Evolutionary conservation across 2,888 invertebrate genomes (phyloP), one percentile per base, ranked within the genome.

Genomic region (Oscheius sp.): DNA sequence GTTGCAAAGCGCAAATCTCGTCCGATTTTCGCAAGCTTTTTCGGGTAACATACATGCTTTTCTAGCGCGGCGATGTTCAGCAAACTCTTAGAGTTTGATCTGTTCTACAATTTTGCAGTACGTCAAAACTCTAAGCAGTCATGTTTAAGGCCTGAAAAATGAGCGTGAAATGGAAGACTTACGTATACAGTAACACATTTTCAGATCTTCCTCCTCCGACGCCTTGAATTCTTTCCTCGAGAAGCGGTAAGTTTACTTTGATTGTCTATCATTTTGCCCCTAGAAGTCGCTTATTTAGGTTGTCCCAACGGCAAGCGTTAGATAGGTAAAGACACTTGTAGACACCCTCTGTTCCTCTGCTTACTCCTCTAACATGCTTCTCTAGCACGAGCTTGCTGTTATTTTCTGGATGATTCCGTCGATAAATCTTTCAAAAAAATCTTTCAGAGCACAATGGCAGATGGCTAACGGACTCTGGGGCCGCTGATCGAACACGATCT

Each of bases 401-500:
- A 13, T 29, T 47, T 63, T 63, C 48, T 47, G 11, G 4, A 2
- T 21, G 50, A 47, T 50, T 48, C 10, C 10, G 2, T n/a, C 0
- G 10, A 51, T 21, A 21, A 65, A 29, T 48, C 42, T 42, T 5
- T 29, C 21, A 57, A 33, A 65, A 29, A 42, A 2, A 11, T 21
- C 11, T 76, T 76, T 57, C 71, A 79, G 79, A 66, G 76, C 77
- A 37, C 80, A 80, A 70, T 80, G 80, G 80, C 78, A 80, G 68
- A 74, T 75, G n/a, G 80, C 80, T 53, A 80, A 79, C 47, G 80
- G 80, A n/a, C 72, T 80, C 9, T 80, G 80, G 80, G 80, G 80
- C 57, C 65, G 74, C 58, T 59, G 70, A 70, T 33, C 13, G 60
- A 9, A 4, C 55, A 7, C 9, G 55, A 55, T 32, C 55, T 21